phyloP scores from a whole-genome alignment of 1,140 invertebrate genomes.

The Drosophila seguyi region DNA sequence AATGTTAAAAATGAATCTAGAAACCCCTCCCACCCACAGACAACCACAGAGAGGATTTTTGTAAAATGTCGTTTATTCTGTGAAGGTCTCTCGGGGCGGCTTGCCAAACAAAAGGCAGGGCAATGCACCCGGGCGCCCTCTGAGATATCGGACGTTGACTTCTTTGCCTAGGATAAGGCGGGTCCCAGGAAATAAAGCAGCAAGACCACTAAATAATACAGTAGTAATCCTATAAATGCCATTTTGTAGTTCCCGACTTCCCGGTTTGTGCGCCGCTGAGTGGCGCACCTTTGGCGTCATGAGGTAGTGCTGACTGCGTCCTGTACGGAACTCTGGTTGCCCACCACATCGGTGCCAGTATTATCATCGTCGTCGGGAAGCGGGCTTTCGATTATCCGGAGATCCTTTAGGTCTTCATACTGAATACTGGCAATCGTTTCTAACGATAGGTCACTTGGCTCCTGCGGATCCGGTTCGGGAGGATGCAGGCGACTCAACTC shows the following conservation, averaged over 20 bases:
- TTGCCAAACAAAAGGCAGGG: constrained; percentile 38
- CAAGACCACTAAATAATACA: constrained; percentile 52
- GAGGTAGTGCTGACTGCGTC: constrained; percentile 12
- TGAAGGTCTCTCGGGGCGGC: constrained; percentile 1
- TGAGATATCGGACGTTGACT: constrained; percentile 22
- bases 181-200: constrained; percentile 36
- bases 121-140: constrained; percentile 29
- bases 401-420: constrained; percentile 31
- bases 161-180: constrained; percentile 26
- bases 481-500: constrained; percentile 16
- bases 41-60: constrained; percentile 1
- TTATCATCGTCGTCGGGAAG: constrained; percentile 7
- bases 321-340: constrained; percentile 10
- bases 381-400: constrained; percentile 29
- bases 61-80: constrained; percentile 27
- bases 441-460: not conserved
- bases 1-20: too few relatives aligned
- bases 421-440: constrained; percentile 11
- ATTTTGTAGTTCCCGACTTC: constrained; percentile 9
- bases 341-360: constrained; percentile 63
- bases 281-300: constrained; percentile 60
- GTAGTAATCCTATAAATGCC: constrained; percentile 53
- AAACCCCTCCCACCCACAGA: not conserved
- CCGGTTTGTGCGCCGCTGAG: constrained; percentile 32
- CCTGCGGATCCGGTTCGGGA: not conserved